A percentile compares a stretch with the other conserved stretches of the same genome.
These are phyloP conservation scores for Littorina saxatilis DNA, from an alignment of 1,140 invertebrate species.

Conservation along the genomic window DNA sequence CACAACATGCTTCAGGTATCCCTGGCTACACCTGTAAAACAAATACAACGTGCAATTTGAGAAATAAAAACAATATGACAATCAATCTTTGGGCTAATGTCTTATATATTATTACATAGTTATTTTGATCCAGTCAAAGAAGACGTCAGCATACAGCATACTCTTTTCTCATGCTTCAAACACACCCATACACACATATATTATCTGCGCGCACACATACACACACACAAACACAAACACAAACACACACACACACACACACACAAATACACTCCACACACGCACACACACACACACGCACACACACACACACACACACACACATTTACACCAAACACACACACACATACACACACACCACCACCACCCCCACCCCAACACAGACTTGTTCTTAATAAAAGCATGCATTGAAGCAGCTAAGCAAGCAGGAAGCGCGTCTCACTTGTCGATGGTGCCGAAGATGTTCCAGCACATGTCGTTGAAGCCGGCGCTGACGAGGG, in stretches of 20 bases:
- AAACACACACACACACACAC: too few species aligned
- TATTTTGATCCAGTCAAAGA: background rate
- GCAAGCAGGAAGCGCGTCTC: too few species aligned
- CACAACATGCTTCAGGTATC: background rate
- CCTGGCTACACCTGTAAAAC: background rate
- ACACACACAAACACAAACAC: too few species aligned
- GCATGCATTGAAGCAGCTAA: too few species aligned
- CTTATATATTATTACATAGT: background rate
- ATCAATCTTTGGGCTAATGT: background rate
- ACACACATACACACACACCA: too few species aligned
- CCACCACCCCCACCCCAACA: background rate
- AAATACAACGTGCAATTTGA: too few species aligned
- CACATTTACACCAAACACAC: too few species aligned
- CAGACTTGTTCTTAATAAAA: too few species aligned
- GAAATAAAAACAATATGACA: background rate
- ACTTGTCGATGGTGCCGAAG: background rate
- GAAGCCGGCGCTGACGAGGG: constrained; percentile 7
- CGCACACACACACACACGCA: background rate
- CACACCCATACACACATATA: background rate
- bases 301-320: too few species aligned
- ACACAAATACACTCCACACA: too few species aligned
- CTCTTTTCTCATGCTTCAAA: background rate
- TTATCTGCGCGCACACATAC: too few species aligned
- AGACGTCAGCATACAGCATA: background rate
- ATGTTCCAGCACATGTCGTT: constrained; percentile 14